Base-by-base conservation (phyloP, 2,797 vertebrate genomes). In the Spinus olivaceus region DNA sequence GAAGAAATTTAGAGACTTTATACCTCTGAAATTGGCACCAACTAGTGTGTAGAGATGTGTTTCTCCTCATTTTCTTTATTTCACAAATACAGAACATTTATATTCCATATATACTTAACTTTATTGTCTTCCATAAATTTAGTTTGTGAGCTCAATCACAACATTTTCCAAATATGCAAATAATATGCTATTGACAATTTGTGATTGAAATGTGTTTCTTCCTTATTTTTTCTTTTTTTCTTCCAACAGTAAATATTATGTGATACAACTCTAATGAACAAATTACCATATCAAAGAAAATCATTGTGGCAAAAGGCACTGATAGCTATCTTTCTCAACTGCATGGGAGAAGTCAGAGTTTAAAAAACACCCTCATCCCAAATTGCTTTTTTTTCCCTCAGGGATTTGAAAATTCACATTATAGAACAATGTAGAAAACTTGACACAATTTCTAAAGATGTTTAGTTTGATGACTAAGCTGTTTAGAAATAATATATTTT, bases 281-380 rank as follows among this genome's bases (percentile, higher is more conserved):
- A 65, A 89, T 92, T 82, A 73, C 27, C 46, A 56, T 71, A 65
- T 82, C 67, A 92, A 81, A 94, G 79, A 63, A 89, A 86, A 74
- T 9, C 35, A 85, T n/a, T 32, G 8, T 59, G 39, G 32, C 53
- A 83, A 89, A 87, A 94, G 44, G 10, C 23, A 54, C 4, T 56
- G 37, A 66, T 33, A 81, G 32, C 15, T 64, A 69, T 76, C 56
- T 69, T 82, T 88, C 76, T 60, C 33, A 89, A 27, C 18, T 53
- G 21, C 28, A 69, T 8, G 13, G 30, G 14, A 87, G 35, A 90
- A 95, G 19, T 7, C 7, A 51, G 41, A 65, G 32, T 87, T 85
- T 82, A 64, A 82, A 95, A 49, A 81, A 53, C 9, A 74, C 4
- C 37, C 16, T 53, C 12, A 77, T 73, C 6, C 11, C 32, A 74